Conservation (phyloP, 2,797 vertebrate species). For the Cryptoprocta ferox region DNA sequence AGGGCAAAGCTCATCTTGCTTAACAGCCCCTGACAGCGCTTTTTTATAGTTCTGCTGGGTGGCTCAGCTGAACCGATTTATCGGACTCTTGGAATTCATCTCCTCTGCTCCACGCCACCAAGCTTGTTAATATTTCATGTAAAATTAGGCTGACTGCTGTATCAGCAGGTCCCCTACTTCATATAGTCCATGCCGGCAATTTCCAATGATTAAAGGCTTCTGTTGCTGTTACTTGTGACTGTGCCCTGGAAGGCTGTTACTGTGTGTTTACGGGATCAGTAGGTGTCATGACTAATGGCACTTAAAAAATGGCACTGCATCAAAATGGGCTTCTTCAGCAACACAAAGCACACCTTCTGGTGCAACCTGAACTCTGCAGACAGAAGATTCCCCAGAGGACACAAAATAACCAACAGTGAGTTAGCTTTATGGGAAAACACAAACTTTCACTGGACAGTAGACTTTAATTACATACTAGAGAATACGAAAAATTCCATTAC, state of each 20-base stretch:
- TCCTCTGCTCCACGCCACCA: not conserved
- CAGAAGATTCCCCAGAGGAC: not conserved
- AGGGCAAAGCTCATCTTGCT: conserved; percentile 31
- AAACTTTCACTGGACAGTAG: not conserved
- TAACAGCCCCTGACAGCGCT: not conserved
- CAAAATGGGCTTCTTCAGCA: not conserved
- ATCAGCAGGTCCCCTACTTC: conserved; percentile 2
- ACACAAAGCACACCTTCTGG: not conserved
- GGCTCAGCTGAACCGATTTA: conserved; percentile 9
- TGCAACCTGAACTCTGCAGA: not conserved
- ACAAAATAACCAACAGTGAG: not conserved
- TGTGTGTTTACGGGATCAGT: not conserved
- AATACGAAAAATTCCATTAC: not conserved
- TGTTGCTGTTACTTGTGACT: not conserved
- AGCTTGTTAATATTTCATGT: conserved; percentile 53
- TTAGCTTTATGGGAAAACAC: not conserved
- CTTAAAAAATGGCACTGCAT: not conserved
- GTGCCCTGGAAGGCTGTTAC: not conserved
- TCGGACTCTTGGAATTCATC: conserved; percentile 28
- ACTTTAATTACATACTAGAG: not conserved
- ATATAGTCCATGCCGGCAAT: not conserved
- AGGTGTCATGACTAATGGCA: not conserved
- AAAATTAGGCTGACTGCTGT: not conserved
- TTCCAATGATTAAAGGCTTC: not conserved
- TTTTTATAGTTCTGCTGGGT: not conserved